Evolutionary conservation across 2,888 invertebrate species (phyloP).

Genomic region (Agrochola lota): DNA sequence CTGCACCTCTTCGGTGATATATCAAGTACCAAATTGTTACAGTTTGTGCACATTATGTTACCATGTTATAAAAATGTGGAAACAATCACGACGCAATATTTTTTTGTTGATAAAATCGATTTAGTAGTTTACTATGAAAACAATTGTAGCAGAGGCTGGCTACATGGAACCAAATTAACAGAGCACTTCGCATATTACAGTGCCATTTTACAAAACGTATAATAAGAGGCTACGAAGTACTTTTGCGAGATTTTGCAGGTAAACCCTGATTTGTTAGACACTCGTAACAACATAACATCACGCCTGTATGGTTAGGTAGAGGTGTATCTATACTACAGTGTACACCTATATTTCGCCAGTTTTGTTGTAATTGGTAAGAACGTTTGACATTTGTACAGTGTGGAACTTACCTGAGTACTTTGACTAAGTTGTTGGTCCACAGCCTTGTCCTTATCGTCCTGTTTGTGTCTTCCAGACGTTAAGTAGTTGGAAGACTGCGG

Average conservation of each 20-base stretch:
- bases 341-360: neutral
- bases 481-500: constrained; percentile 85
- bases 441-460: constrained; percentile 79
- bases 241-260: neutral
- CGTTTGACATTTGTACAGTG: neutral
- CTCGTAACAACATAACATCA: neutral
- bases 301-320: too few relatives aligned
- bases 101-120: too few relatives aligned
- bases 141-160: neutral
- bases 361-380: neutral
- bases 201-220: too few relatives aligned
- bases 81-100: neutral
- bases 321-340: neutral
- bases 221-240: neutral
- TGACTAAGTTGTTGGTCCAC: constrained; percentile 83
- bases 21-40: neutral
- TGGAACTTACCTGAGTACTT: constrained; percentile 88
- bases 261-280: neutral
- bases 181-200: neutral
- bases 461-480: constrained; percentile 75
- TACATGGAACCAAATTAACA: neutral
- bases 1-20: neutral
- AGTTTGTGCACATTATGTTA: neutral
- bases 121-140: too few relatives aligned
- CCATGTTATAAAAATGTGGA: neutral